A percentile compares a stretch with the other conserved stretches of the same genome.
Evolutionary conservation across 2,113 vertebrate species (phyloP).

Genomic region (Henicopernis longicauda): DNA sequence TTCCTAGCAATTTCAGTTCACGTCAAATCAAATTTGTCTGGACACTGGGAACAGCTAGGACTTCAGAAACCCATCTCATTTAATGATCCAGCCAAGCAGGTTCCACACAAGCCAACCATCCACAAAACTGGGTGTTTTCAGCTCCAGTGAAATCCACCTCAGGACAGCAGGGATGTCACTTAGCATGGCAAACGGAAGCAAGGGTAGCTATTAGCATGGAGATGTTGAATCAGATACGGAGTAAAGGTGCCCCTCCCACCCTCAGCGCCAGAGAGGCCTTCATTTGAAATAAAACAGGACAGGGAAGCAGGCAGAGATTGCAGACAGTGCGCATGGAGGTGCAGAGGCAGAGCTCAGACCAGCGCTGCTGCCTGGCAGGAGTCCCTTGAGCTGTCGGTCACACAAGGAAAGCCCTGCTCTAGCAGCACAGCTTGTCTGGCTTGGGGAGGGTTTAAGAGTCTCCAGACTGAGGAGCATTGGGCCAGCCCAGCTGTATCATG

Average conservation of each 20-base stretch:
- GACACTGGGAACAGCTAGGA: background rate
- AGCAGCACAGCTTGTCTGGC: background rate
- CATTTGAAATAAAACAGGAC: background rate
- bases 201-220: background rate
- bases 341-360: background rate
- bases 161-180: background rate
- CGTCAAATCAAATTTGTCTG: background rate
- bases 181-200: background rate
- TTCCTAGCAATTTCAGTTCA: background rate
- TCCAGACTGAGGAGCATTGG: background rate
- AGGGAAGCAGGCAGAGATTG: background rate
- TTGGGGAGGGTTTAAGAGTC: background rate
- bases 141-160: background rate
- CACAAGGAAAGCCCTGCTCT: background rate
- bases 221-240: background rate
- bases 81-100: background rate
- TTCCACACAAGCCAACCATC: background rate
- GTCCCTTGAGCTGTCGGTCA: accelerated
- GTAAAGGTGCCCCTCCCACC: background rate
- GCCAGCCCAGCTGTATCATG: background rate
- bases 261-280: background rate
- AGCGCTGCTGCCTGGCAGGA: background rate
- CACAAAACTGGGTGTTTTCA: background rate
- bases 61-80: background rate
- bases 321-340: accelerated